phyloP scores from a whole-genome alignment of 2,797 vertebrate genomes.

The Chaenodraco wilsoni region DNA sequence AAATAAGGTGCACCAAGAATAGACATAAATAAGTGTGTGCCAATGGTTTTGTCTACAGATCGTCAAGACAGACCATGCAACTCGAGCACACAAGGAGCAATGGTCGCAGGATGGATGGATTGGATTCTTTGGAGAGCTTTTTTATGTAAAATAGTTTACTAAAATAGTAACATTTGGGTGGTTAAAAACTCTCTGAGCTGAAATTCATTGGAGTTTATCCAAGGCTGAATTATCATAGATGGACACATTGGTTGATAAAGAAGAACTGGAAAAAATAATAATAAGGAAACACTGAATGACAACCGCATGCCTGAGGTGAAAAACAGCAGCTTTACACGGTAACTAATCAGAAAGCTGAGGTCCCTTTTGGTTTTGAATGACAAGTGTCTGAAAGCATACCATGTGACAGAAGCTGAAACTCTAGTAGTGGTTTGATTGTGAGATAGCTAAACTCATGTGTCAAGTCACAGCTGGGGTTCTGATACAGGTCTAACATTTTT shows the following conservation, averaged over 20 bases:
- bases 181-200: too few species aligned
- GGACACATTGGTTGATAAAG: conserved; percentile 26
- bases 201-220: neutral
- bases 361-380: conserved; percentile 40
- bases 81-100: too few species aligned
- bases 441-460: conserved; percentile 9
- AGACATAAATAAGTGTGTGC: too few species aligned
- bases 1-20: too few species aligned
- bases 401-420: conserved; percentile 20
- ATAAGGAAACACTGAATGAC: conserved; percentile 28
- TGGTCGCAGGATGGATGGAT: too few species aligned
- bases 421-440: conserved; percentile 26
- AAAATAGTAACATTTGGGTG: too few species aligned
- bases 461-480: conserved; percentile 13
- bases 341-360: conserved; percentile 13
- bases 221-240: neutral
- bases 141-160: too few species aligned
- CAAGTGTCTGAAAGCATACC: conserved; percentile 29
- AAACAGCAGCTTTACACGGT: conserved; percentile 7
- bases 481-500: conserved; percentile 2
- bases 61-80: too few species aligned
- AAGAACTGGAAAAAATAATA: conserved; percentile 8
- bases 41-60: too few species aligned
- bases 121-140: too few species aligned
- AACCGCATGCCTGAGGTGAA: conserved; percentile 29